phyloP scores from a whole-genome alignment of 2,888 invertebrate species.

The Pollenia griseotomentosa region DNA sequence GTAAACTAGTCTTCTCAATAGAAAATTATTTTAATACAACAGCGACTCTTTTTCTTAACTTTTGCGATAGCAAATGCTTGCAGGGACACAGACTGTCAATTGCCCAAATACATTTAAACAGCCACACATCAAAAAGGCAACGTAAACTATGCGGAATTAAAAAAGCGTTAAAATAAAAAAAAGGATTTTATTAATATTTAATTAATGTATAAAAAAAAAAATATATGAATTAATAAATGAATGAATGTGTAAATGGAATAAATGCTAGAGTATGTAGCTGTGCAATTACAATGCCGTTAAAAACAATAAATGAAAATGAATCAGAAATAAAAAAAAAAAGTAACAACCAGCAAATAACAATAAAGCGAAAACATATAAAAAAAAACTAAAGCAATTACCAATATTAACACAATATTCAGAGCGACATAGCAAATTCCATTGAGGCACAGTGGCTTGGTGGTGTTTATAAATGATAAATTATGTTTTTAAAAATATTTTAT shows the following conservation, averaged over 20 bases:
- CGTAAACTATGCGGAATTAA: neutral
- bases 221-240: neutral
- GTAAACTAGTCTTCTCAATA: too few species aligned
- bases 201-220: neutral
- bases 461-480: too few species aligned
- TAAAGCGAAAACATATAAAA: neutral
- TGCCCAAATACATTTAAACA: too few species aligned
- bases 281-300: neutral
- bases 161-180: neutral
- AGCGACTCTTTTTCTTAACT: too few species aligned
- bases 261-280: neutral
- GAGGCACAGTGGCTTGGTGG: neutral
- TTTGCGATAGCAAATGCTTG: too few species aligned
- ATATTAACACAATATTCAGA: conserved; percentile 16
- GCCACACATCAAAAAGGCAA: neutral
- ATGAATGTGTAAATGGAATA: neutral
- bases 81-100: too few species aligned
- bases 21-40: too few species aligned
- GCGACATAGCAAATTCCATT: neutral
- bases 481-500: too few species aligned
- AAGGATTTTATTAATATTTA: conserved; percentile 5
- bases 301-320: conserved; percentile 16
- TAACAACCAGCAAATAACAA: conserved; percentile 23
- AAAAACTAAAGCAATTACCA: conserved; percentile 39
- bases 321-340: neutral